These are phyloP conservation scores for Porites lobata DNA, from an alignment of 92 coral and sea anemone genomes.

Conservation along the genomic window DNA sequence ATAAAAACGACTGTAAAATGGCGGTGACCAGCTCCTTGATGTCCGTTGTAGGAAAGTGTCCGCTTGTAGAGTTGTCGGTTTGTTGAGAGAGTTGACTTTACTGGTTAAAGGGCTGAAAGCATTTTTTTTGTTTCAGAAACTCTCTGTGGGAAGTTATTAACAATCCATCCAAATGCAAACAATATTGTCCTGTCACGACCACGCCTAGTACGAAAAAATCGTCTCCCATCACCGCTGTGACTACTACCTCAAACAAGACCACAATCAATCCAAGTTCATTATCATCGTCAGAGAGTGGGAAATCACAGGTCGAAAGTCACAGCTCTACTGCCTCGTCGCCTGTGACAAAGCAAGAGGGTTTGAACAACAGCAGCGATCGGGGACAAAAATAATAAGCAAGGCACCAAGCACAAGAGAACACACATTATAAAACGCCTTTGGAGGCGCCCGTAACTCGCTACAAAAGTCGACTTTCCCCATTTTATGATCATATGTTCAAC, in stretches of 20 bases:
- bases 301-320: slow-evolving; percentile 5
- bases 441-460: background rate
- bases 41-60: background rate
- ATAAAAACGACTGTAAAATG: no score
- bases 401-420: no score
- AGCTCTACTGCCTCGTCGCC: background rate
- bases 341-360: background rate
- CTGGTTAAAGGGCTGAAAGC: background rate
- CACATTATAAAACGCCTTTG: no score
- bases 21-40: no score
- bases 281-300: background rate
- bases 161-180: slow-evolving; percentile 13
- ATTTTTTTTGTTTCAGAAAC: background rate
- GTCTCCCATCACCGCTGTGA: background rate
- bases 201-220: background rate
- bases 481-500: background rate
- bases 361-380: background rate
- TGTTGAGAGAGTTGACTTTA: no score
- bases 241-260: background rate
- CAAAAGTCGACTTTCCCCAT: background rate
- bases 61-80: background rate
- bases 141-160: slow-evolving; percentile 3
- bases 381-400: no score
- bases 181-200: slow-evolving; percentile 1
- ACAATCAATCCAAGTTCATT: background rate